phyloP scores from a whole-genome alignment of 2,113 vertebrate species.

The Oryctolagus cuniculus region mOryCun1.1 NC_091440.1:20313501-20314000 shows the following conservation, averaged over 20 bases:
- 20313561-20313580: background rate
- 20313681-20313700: slow-evolving; percentile 12
- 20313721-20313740: slow-evolving; percentile 15
- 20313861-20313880: background rate
- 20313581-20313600: background rate
- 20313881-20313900: slow-evolving; percentile 58
- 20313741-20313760: slow-evolving; percentile 48
- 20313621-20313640: too few species aligned
- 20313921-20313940: background rate
- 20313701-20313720: background rate
- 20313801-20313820: slow-evolving; percentile 74
- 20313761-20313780: slow-evolving; percentile 73
- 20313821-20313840: slow-evolving; percentile 62
- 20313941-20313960: slow-evolving; percentile 43
- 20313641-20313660: background rate
- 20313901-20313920: slow-evolving; percentile 9
- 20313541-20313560: background rate
- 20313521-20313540: background rate
- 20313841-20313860: slow-evolving; percentile 56
- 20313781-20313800: slow-evolving; percentile 78
- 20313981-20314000: slow-evolving; percentile 60
- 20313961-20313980: slow-evolving; percentile 15
- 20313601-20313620: background rate
- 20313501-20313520: background rate
- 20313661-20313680: background rate